Percentiles rank a stretch among this genome's conserved stretches.
These are phyloP conservation scores for Meleagris gallopavo DNA, from an alignment of 2,113 vertebrate species.

Conservation along the genomic window DNA sequence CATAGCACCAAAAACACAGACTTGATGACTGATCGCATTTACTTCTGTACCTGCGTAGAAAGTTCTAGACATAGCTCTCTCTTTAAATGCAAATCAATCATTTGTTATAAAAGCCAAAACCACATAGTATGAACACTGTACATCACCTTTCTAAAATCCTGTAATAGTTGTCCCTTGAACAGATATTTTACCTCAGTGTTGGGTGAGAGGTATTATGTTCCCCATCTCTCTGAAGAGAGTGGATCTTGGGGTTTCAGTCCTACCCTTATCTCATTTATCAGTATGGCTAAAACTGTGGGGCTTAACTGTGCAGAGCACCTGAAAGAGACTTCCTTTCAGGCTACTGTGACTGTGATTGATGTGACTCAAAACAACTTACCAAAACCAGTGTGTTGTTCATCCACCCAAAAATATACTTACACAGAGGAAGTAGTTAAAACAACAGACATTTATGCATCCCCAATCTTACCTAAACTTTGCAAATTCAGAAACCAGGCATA, in stretches of 20 bases:
- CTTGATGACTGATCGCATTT: background rate
- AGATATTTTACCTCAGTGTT: background rate
- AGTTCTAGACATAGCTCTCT: background rate
- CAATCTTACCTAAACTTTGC: background rate
- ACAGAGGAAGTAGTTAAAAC: background rate
- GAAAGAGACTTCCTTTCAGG: background rate
- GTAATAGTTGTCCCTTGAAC: background rate
- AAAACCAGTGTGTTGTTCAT: background rate
- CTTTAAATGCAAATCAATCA: background rate
- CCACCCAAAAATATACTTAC: background rate
- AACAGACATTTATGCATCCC: background rate
- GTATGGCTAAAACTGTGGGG: background rate
- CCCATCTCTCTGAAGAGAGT: background rate
- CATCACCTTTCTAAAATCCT: background rate
- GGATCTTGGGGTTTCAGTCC: background rate
- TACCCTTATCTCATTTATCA: background rate
- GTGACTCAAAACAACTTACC: background rate
- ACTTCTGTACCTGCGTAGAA: background rate
- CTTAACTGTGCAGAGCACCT: background rate
- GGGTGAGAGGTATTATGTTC: background rate
- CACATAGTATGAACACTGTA: background rate
- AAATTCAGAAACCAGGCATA: background rate
- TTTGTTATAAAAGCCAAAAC: background rate
- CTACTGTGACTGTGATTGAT: background rate
- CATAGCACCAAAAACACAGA: background rate